phyloP scores from a whole-genome alignment of 2,113 vertebrate genomes.

The Nerophis ophidion region DNA sequence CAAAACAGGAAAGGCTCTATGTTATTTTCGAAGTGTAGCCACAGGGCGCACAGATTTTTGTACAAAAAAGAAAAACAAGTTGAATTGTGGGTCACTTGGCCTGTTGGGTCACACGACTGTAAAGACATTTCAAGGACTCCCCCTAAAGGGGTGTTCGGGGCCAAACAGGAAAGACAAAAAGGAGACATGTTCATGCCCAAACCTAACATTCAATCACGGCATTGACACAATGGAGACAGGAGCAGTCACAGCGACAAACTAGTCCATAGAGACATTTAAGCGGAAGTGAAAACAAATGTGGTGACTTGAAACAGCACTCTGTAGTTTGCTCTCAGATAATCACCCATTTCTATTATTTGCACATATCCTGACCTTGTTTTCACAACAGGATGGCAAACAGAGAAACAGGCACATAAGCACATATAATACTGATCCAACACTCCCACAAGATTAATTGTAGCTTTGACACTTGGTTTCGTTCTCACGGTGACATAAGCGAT shows the following conservation, averaged over 20 bases:
- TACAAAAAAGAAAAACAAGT: slow-evolving; percentile 34
- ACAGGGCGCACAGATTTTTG: slow-evolving; percentile 25
- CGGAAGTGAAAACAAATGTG: slow-evolving; percentile 55
- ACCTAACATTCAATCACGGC: slow-evolving; percentile 40
- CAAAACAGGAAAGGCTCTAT: slow-evolving; percentile 59
- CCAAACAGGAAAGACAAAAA: slow-evolving; percentile 53
- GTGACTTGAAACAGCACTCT: slow-evolving; percentile 39
- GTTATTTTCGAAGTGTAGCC: slow-evolving; percentile 52
- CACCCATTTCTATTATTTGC: slow-evolving; percentile 57
- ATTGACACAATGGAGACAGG: slow-evolving; percentile 56
- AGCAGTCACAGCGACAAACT: slow-evolving; percentile 33
- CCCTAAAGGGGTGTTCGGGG: slow-evolving; percentile 12
- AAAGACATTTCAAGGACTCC: slow-evolving; percentile 19
- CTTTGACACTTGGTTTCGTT: slow-evolving; percentile 34
- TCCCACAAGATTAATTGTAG: slow-evolving; percentile 27
- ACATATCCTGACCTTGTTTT: slow-evolving; percentile 63
- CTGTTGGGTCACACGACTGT: slow-evolving; percentile 19
- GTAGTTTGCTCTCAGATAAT: slow-evolving; percentile 39
- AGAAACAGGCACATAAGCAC: slow-evolving; percentile 34
- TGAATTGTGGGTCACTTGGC: slow-evolving; percentile 32
- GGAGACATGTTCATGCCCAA: slow-evolving; percentile 29
- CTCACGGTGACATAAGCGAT: slow-evolving; percentile 21
- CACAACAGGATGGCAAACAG: slow-evolving; percentile 46
- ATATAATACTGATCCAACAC: slow-evolving; percentile 42
- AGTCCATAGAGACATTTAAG: slow-evolving; percentile 52